A percentile compares a stretch with the other conserved stretches of the same genome.
Conservation (phyloP, 2,113 vertebrate genomes). For the Pterophyllum scalare region DNA sequence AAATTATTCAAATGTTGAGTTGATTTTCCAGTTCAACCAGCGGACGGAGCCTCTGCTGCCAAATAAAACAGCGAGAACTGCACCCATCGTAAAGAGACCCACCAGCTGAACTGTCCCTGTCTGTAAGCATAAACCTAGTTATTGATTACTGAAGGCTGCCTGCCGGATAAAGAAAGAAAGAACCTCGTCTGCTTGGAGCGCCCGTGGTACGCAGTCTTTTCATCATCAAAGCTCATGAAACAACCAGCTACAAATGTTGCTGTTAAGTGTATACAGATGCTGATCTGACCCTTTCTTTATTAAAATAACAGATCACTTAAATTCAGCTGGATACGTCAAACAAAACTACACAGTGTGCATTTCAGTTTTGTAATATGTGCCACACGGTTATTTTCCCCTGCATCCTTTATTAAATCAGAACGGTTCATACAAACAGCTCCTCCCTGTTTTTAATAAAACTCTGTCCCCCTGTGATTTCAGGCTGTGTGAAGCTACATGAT, state of each 20-base stretch:
- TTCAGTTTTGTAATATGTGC: slow-evolving; percentile 22
- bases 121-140: background rate
- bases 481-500: slow-evolving; percentile 47
- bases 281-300: slow-evolving; percentile 16
- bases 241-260: background rate
- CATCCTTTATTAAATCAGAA: slow-evolving; percentile 44
- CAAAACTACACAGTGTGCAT: background rate
- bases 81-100: background rate
- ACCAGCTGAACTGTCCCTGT: background rate
- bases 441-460: slow-evolving; percentile 65
- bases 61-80: background rate
- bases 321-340: slow-evolving; percentile 18
- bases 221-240: background rate
- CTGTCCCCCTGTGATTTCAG: slow-evolving; percentile 47
- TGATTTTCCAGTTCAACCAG: background rate
- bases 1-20: slow-evolving; percentile 2
- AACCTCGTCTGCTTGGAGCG: background rate
- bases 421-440: slow-evolving; percentile 33
- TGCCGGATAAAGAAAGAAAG: background rate
- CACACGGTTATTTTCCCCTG: slow-evolving; percentile 25
- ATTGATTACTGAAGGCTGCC: background rate
- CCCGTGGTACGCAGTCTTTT: background rate
- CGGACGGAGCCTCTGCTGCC: background rate
- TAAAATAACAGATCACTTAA: slow-evolving; percentile 27
- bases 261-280: background rate